Conservation (phyloP, 2,888 invertebrate genomes). For the Limnephilus marmoratus region DNA sequence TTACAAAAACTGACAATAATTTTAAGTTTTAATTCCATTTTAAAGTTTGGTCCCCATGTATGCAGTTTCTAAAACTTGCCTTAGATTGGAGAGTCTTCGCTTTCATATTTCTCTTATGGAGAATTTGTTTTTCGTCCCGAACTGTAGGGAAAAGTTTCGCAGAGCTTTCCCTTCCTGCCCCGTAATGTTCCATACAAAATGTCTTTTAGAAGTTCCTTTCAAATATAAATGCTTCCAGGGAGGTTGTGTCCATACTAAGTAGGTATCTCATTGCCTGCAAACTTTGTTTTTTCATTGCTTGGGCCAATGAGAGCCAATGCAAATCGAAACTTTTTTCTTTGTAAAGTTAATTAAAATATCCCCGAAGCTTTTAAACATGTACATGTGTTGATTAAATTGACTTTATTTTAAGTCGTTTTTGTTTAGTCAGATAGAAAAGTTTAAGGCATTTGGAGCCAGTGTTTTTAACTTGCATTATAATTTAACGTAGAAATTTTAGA, state of each 20-base stretch:
- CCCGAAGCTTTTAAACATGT: not conserved
- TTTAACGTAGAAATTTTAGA: no score
- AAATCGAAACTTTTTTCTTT: not conserved
- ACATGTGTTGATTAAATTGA: not conserved
- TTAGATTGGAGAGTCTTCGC: not conserved
- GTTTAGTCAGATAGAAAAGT: no score
- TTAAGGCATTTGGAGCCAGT: no score
- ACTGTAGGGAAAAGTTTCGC: slow-evolving; percentile 7
- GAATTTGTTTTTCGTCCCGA: not conserved
- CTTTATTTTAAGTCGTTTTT: no score
- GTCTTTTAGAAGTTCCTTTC: slow-evolving; percentile 26
- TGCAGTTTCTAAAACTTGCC: not conserved
- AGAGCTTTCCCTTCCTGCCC: not conserved
- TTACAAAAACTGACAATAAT: not conserved
- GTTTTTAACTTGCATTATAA: no score
- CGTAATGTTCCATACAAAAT: slow-evolving; percentile 29
- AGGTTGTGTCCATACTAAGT: not conserved
- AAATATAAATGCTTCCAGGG: not conserved
- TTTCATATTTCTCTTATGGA: not conserved
- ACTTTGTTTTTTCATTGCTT: not conserved
- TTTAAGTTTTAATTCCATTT: not conserved
- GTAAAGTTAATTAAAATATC: not conserved
- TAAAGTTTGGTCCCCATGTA: not conserved
- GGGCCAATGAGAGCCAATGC: not conserved
- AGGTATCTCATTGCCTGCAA: not conserved